phyloP scores from a whole-genome alignment of 2,888 invertebrate genomes.

The Pseudococcus longispinus region DNA sequence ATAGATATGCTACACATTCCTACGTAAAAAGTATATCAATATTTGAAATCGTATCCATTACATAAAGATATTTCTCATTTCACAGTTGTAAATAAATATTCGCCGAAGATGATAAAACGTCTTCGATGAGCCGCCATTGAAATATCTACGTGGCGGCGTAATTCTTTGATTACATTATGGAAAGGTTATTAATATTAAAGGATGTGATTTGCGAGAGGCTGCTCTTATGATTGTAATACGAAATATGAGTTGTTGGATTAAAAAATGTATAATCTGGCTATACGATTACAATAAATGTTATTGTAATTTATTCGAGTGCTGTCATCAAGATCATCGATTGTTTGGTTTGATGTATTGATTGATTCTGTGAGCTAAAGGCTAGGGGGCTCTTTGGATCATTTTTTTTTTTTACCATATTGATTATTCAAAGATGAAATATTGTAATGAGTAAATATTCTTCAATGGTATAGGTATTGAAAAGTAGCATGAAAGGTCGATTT shows the following conservation, averaged over 20 bases:
- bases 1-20: not conserved
- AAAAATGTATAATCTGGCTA: not conserved
- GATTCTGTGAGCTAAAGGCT: too few relatives aligned
- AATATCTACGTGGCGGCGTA: not conserved
- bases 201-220: not conserved
- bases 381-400: not conserved
- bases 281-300: not conserved
- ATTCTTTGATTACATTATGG: constrained; percentile 36
- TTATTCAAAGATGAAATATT: not conserved
- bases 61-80: not conserved
- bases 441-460: not conserved
- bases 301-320: not conserved
- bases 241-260: constrained; percentile 8
- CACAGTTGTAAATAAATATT: not conserved
- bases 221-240: not conserved
- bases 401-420: not conserved
- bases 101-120: not conserved
- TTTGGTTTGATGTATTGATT: not conserved
- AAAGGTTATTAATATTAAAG: not conserved
- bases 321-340: not conserved
- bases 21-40: not conserved
- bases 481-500: not conserved
- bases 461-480: not conserved
- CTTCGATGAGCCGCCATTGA: not conserved
- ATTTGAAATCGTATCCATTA: not conserved